Evolutionary conservation across 2,888 invertebrate genomes (phyloP).

Genomic region (Sminthurinus aureus): DNA sequence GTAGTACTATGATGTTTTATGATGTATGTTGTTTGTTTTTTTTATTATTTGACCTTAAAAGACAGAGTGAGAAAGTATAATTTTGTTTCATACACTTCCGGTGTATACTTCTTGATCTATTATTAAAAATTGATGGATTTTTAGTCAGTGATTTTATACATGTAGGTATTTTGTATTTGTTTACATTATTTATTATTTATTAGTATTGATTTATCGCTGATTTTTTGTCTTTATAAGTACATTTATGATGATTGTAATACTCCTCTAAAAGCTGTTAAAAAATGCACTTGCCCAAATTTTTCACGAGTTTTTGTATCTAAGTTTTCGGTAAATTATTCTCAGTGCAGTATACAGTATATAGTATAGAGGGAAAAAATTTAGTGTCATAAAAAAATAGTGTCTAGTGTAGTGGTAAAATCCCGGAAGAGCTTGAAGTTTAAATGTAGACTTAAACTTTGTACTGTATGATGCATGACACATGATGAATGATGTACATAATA

Average conservation of each 20-base stretch:
- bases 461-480: no score
- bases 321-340: not conserved
- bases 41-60: not conserved
- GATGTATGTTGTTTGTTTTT: not conserved
- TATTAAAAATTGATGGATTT: not conserved
- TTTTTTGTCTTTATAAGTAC: not conserved
- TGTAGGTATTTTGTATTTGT: not conserved
- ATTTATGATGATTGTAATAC: not conserved
- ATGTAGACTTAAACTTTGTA: not conserved
- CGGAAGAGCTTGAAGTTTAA: not conserved
- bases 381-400: no score
- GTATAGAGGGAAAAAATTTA: no score
- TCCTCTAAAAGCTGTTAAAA: not conserved
- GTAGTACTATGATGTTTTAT: not conserved
- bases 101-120: not conserved
- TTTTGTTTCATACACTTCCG: no score
- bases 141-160: not conserved
- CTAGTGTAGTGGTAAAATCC: not conserved
- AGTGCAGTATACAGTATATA: no score
- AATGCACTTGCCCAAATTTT: not conserved
- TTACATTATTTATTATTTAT: not conserved
- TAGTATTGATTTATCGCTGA: no score
- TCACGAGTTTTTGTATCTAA: not conserved
- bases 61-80: not conserved
- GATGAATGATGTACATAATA: no score